A percentile compares a stretch with the other conserved stretches of the same genome.
Conservation (phyloP, 2,888 invertebrate species). For the Chelonus formosanus region DNA sequence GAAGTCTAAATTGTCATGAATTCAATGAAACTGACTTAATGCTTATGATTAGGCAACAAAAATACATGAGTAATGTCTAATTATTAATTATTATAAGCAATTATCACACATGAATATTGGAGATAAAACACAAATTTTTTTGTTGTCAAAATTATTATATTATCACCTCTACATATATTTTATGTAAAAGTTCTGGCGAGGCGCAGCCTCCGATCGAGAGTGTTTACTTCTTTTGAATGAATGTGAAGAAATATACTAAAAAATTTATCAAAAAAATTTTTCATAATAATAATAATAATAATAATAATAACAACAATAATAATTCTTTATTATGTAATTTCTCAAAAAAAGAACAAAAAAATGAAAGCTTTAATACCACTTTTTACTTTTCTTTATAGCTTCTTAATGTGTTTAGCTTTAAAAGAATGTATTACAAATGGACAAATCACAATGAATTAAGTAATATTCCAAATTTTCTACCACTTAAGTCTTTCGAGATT, state of each 20-base stretch:
- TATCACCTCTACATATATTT: conserved; percentile 58
- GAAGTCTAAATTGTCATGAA: no score
- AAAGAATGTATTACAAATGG: not conserved
- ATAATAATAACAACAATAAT: no score
- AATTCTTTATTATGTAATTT: no score
- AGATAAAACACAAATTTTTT: no score
- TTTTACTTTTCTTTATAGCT: not conserved
- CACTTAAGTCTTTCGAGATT: conserved; percentile 1
- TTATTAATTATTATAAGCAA: no score
- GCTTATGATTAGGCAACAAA: no score
- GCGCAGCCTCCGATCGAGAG: conserved; percentile 53
- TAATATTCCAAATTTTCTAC: conserved; percentile 20
- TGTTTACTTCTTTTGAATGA: conserved; percentile 38
- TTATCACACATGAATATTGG: no score
- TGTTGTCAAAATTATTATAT: conserved; percentile 43
- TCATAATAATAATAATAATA: no score
- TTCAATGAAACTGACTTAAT: no score
- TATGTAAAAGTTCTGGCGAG: conserved; percentile 60
- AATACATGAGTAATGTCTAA: no score
- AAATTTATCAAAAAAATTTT: no score
- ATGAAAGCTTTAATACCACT: not conserved
- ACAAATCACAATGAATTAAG: conserved; percentile 13
- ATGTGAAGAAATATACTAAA: not conserved
- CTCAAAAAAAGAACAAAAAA: not conserved
- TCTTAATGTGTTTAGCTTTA: not conserved